Base-by-base conservation (phyloP, 2,888 invertebrate genomes). In the Epistrophella euchroma region DNA sequence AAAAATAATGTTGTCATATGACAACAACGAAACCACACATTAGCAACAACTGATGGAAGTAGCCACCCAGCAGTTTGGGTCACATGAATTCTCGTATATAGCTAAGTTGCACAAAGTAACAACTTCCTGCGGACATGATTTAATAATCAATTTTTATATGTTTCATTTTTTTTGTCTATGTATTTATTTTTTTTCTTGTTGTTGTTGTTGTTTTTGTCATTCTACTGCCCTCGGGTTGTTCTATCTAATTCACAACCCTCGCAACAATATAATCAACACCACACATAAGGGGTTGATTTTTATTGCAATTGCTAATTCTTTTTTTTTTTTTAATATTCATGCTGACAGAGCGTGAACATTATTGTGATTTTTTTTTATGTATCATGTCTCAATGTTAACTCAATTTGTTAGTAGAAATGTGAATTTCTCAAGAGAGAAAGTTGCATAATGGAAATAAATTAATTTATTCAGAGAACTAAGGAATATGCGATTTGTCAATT, bases 111-210 rank as follows among this genome's bases (percentile, higher is more conserved):
- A 55, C 47, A 56, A 66, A 75, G 47, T 70, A 52, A 43, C 70
- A 70, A 60, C 70, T 78, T 78, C 71, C 77, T 71, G 62, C 71
- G 77, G 77, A 78, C 62, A 78, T 71, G 77, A 71, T 78, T 77
- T 77, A 68, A 68, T 76, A 75, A 77, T 68, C 52, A 77, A 52
- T 43, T 70, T 76, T 70, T 76, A 43, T 25, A 32, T 58, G 40
- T 22, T 17, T 52, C 15, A 10, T 40, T 43, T 19, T n/a, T 58
- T 37, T 40, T n/a, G n/a, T n/a, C n/a, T n/a, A n/a, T n/a, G 15
- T 40, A 40, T 66, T 35, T 32, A 13, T 5, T 22, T 22, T 4
- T 43, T 22, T 62, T 22, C 4, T n/a, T 19, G 19, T 56, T 56
- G 15, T 55, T 28, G 32, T 55, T 28, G 40, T 25, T 25, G 19